Evolutionary conservation across 1,140 invertebrate species (phyloP), one percentile per base, ranked within the genome.

Genomic region (Drosophila bocqueti): DNA sequence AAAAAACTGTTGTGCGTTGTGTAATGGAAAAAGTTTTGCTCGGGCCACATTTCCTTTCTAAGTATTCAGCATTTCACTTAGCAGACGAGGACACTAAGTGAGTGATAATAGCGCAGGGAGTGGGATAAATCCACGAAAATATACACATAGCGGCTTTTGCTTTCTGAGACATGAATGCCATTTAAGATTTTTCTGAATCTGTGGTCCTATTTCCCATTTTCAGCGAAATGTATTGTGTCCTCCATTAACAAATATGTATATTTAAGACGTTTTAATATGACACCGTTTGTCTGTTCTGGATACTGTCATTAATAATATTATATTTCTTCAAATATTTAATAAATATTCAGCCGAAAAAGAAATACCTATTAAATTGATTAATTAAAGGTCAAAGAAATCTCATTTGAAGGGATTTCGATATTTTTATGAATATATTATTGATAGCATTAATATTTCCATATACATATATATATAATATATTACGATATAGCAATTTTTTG

Each of bases 21-120:
- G 84, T 89, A 89, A 89, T 89, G 84, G 84, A 89, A 89, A 89
- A 89, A 89, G 85, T 89, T 89, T 89, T 84, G 76, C 87, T 87
- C 80, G 79, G 76, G 84, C 74, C 79, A 78, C 83, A 78, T 86
- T 85, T 86, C 77, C 84, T 86, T 86, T 89, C 83, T 80, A 80
- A 75, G 74, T 76, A 84, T 84, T 84, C 85, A 84, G 87, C 78
- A 68, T 89, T 89, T 89, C 81, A 89, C 84, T 89, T 89, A 89
- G 81, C 60, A 49, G 63, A 76, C 59, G 65, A 68, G 61, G 63
- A 79, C 59, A 69, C 21, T 72, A 67, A 77, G 74, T 45, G 59
- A 58, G 65, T 71, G 67, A 71, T 71, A 71, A 71, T 42, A n/a
- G 66, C 45, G 29, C 16, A 42, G n/a, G 38, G 55, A 55, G 72